A percentile compares a stretch with the other conserved stretches of the same genome.
phyloP scores from a whole-genome alignment of 2,113 vertebrate species.

The Odobenus rosmarus region DNA sequence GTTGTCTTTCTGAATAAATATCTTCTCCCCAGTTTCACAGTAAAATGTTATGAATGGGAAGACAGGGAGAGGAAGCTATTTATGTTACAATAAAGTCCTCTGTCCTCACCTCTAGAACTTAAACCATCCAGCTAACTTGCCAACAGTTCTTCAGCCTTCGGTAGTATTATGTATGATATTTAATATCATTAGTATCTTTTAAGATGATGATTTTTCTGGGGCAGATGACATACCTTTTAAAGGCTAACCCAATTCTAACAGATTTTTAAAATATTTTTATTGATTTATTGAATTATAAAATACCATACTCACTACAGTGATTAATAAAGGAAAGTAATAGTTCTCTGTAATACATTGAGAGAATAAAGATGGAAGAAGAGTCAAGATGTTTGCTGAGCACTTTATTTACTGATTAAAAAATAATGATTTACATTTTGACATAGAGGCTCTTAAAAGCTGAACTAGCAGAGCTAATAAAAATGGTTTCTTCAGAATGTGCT shows the following conservation, averaged over 20 bases:
- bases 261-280: background rate
- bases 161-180: background rate
- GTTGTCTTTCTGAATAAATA: background rate
- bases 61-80: background rate
- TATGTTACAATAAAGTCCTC: background rate
- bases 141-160: background rate
- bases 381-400: background rate
- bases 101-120: background rate
- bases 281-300: slow-evolving; percentile 26
- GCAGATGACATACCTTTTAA: background rate
- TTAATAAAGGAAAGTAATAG: background rate
- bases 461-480: slow-evolving; percentile 23
- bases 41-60: background rate
- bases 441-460: slow-evolving; percentile 42
- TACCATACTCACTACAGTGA: background rate
- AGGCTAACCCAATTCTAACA: background rate
- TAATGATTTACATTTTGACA: slow-evolving; percentile 34
- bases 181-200: background rate
- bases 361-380: slow-evolving; percentile 4
- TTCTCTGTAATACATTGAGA: background rate
- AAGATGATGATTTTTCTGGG: background rate
- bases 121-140: background rate
- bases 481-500: background rate
- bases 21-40: background rate
- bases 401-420: slow-evolving; percentile 38